phyloP scores from a whole-genome alignment of 1,140 invertebrate species.

The Tetramorium alpestre region DNA sequence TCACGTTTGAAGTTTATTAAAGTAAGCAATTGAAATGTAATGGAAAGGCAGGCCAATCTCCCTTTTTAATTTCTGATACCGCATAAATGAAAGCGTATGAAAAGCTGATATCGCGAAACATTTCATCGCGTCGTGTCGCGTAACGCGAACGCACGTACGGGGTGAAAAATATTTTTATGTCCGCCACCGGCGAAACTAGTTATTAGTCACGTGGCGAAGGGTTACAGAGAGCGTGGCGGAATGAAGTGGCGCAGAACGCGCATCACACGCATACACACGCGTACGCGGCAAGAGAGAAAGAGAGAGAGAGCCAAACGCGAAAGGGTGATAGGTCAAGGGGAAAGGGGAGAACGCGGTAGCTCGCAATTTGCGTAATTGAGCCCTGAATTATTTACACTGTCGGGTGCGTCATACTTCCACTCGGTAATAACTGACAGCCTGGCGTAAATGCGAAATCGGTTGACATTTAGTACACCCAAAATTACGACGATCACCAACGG shows the following conservation, averaged over 20 bases:
- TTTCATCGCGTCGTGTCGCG: constrained; percentile 31
- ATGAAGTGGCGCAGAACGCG: constrained; percentile 72
- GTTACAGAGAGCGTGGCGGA: constrained; percentile 44
- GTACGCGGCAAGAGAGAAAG: not conserved
- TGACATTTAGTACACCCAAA: constrained; percentile 73
- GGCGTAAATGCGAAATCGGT: constrained; percentile 72
- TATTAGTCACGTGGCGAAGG: constrained; percentile 70
- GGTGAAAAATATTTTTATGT: constrained; percentile 41
- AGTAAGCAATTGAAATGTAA: not conserved
- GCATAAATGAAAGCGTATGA: not conserved
- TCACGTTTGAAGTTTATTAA: not conserved
- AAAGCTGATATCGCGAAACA: constrained; percentile 23
- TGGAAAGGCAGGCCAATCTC: not conserved
- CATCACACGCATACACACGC: constrained; percentile 43
- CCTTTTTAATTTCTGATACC: not conserved
- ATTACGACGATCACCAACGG: constrained; percentile 62
- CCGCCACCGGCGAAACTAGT: constrained; percentile 71
- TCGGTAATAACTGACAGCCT: constrained; percentile 80
- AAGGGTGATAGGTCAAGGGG: constrained; percentile 42
- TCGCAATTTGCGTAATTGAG: constrained; percentile 85
- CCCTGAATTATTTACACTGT: constrained; percentile 85
- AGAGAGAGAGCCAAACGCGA: constrained; percentile 25
- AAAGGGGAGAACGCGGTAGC: constrained; percentile 64
- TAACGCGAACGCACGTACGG: not conserved
- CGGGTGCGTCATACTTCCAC: constrained; percentile 83